phyloP scores from a whole-genome alignment of 2,797 vertebrate genomes.

The Pseudocheirus occidentalis region DNA sequence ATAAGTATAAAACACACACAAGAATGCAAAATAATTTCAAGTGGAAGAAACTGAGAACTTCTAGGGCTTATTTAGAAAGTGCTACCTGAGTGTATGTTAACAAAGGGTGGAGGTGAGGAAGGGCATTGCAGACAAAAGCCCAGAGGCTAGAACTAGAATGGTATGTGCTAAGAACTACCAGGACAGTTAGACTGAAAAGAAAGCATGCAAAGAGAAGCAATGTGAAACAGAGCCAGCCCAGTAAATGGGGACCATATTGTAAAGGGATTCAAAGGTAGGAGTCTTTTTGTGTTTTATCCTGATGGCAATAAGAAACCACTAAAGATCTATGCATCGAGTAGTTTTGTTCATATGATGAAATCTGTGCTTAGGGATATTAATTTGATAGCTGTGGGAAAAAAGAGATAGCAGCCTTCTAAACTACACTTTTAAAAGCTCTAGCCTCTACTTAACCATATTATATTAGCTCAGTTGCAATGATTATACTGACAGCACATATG shows the following conservation, averaged over 20 bases:
- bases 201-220: background rate
- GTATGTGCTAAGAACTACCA: background rate
- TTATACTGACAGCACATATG: background rate
- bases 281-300: background rate
- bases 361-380: background rate
- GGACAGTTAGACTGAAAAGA: background rate
- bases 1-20: background rate
- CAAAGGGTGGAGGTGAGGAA: background rate
- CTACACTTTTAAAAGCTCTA: background rate
- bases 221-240: background rate
- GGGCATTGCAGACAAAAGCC: background rate
- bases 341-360: background rate
- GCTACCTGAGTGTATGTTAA: background rate
- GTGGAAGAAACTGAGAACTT: background rate
- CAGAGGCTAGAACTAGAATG: background rate
- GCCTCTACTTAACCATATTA: too few relatives aligned
- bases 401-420: background rate
- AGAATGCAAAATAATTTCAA: background rate
- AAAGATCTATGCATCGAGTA: background rate
- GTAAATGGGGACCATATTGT: background rate
- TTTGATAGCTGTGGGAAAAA: background rate
- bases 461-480: background rate
- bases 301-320: background rate
- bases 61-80: background rate
- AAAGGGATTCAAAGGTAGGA: background rate